Evolutionary conservation across 2,113 vertebrate genomes (phyloP), one percentile per base, ranked within the genome.

Genomic region (Oncorhynchus nerka): DNA sequence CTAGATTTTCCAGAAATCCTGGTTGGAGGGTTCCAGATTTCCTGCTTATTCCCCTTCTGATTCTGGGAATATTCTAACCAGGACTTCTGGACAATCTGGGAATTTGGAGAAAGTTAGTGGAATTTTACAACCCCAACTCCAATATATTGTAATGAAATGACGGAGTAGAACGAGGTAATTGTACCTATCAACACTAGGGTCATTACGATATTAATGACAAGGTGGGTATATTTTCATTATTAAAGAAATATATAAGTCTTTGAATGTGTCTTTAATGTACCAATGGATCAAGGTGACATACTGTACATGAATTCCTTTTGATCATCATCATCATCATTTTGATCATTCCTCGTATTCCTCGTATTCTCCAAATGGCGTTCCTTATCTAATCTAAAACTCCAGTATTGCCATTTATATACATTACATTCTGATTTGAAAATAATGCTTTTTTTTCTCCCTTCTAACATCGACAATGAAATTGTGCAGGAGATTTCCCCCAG

Each of bases 281-380:
- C 77, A 75, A 51, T 72, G 76, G 80, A 71, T 62, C 26, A 75
- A 39, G 30, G 66, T 77, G 77, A 83, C 73, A 75, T 73, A 3
- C 28, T 28, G 28, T 28, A 83, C 82, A 72, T 24, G 34, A 19
- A 89, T 86, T 88, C 79, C 68, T 79, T 90, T 89, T 90, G 84
- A 90, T 88, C 84, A 81, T 62, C 5, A 16, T 9, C 26, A 28
- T 28, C 28, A 28, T 28, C 28, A 28, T 28, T 28, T 28, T 28
- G 28, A 28, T 28, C 28, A 3, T 26, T 16, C 74, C 67, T 73
- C 70, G 22, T 16, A 62, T n/a, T n/a, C n/a, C n/a, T n/a, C n/a
- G n/a, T n/a, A 55, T 16, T 19, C 16, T n/a, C n/a, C 59, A 62
- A 9, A 9, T 22, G n/a, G 12, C 6, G 0, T 62, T 22, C 59